Evolutionary conservation across 2,888 invertebrate species (phyloP).

Genomic region (Amphipyra berbera): DNA sequence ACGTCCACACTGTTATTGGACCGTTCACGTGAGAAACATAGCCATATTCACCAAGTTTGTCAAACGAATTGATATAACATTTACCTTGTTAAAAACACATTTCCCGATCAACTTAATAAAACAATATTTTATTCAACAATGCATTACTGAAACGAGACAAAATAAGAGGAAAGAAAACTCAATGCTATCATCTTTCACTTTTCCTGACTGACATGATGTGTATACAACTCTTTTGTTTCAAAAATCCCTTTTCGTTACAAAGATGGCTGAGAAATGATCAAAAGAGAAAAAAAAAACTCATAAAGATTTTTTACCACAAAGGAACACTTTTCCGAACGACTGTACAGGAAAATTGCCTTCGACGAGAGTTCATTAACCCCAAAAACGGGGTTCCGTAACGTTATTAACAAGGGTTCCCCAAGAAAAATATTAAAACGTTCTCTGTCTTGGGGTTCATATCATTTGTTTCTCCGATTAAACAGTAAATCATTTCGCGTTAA

Average conservation of each 20-base stretch:
- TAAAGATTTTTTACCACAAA: constrained; percentile 61
- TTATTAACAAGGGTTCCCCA: constrained; percentile 58
- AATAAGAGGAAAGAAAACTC: constrained; percentile 5
- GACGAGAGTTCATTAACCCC: constrained; percentile 62
- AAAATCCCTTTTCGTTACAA: constrained; percentile 38
- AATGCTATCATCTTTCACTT: constrained; percentile 33
- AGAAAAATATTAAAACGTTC: constrained; percentile 52
- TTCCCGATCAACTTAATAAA: not conserved
- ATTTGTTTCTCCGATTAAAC: constrained; percentile 50
- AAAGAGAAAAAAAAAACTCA: constrained; percentile 51
- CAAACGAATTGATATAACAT: no score
- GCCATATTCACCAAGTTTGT: no score
- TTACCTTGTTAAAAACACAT: not conserved
- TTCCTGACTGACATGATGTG: constrained; percentile 21
- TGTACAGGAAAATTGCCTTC: constrained; percentile 68
- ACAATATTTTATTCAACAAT: constrained; percentile 21
- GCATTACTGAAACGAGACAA: constrained; percentile 7
- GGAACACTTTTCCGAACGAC: constrained; percentile 67
- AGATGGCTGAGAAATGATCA: constrained; percentile 35
- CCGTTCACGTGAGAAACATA: no score
- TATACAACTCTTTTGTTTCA: constrained; percentile 44
- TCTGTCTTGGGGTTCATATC: constrained; percentile 28
- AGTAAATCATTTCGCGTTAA: constrained; percentile 42
- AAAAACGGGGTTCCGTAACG: constrained; percentile 43
- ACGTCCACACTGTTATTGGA: no score